Evolutionary conservation across 2,888 invertebrate genomes (phyloP), one percentile per base, ranked within the genome.

Genomic region (Drosophila anomelani): DNA sequence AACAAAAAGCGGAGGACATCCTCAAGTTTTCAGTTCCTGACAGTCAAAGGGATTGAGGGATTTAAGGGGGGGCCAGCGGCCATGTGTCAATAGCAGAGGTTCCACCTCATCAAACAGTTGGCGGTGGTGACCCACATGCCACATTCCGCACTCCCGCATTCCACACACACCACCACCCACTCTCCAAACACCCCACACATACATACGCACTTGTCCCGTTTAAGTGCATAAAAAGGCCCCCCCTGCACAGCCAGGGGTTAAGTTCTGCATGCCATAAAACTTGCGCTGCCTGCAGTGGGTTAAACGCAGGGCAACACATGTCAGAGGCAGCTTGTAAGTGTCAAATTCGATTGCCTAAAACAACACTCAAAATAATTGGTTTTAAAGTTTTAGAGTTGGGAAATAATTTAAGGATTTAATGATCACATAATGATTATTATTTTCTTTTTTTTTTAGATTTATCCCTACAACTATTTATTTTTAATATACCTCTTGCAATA

Each of bases 281-380:
- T 26, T 26, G 49, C 17, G 43, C 20, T 43, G 23, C n/a, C 13
- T 53, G 64, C 66, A 17, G 23, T 47, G 67, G 68, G 67, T 47
- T 56, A 68, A 55, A 56, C 64, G 41, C 26, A 43, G 32, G 63
- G 17, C 47, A 70, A 75, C 76, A 77, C 63, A 76, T 79, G 79
- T 79, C 61, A 47, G 51, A 61, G 47, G 61, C 74, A 61, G 49
- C 75, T 72, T 79, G 78, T 73, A 73, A 81, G 76, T 79, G 72
- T 81, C 81, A 68, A 72, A 70, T 75, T 76, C 79, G 75, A 79
- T 72, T 67, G 76, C 62, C 76, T 44, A 38, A 62, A 47, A 26
- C 1, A 12, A n/a, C 57, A 61, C 34, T 0, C 56, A 15, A 15
- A 34, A 23, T 20, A 41, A 54, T 54, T 23, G 36, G 2, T 44